These are phyloP conservation scores for Anser brachyrhynchus DNA, from an alignment of 2,113 vertebrate genomes.

Conservation along the genomic window DNA sequence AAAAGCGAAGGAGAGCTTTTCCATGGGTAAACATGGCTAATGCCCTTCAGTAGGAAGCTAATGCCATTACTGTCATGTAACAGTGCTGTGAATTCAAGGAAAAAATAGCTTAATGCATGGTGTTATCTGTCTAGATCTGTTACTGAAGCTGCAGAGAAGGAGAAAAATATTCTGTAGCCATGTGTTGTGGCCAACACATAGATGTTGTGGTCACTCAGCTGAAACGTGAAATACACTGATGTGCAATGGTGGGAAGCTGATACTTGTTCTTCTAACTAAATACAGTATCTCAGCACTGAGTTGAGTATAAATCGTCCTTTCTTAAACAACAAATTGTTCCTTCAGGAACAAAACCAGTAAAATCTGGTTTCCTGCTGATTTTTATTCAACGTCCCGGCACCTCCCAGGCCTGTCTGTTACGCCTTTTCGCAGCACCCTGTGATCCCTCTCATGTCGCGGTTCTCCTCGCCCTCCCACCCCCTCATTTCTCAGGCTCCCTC, in stretches of 20 bases:
- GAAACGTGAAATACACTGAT: not conserved
- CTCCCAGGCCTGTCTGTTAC: not conserved
- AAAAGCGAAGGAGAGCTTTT: not conserved
- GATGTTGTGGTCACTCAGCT: not conserved
- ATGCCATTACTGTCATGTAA: not conserved
- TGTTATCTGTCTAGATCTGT: not conserved
- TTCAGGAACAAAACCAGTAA: conserved; percentile 21
- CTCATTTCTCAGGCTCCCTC: conserved; percentile 65
- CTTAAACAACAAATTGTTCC: conserved; percentile 10
- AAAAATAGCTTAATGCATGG: not conserved
- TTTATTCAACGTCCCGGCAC: not conserved
- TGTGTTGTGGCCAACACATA: not conserved
- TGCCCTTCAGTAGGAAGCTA: not conserved
- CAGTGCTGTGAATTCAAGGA: not conserved
- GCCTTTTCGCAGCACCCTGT: not conserved
- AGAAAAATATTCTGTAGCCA: not conserved
- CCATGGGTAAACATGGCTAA: not conserved
- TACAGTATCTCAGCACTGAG: not conserved
- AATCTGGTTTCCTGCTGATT: conserved; percentile 26
- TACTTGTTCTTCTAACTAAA: not conserved
- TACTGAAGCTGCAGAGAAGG: not conserved
- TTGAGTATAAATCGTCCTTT: not conserved
- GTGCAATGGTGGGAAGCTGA: not conserved
- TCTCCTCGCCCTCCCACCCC: conserved; percentile 54
- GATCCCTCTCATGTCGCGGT: not conserved